Conservation (phyloP, 1,140 invertebrate genomes). For the Archivesica marissinica region DNA sequence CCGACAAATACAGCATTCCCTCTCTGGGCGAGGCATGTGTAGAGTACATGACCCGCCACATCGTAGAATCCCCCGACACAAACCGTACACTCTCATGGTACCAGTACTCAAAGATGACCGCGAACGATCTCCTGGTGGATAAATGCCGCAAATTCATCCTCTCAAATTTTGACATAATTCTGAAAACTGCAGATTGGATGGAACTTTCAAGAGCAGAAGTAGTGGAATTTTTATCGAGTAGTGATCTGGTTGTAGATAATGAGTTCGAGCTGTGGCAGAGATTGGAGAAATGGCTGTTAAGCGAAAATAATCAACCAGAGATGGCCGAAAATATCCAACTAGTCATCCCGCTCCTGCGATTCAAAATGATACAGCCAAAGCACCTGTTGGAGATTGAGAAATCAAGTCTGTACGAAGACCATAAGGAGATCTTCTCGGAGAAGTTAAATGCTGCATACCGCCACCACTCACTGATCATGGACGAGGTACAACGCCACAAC, state of each 20-base stretch:
- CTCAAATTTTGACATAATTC: constrained; percentile 80
- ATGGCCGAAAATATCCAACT: constrained; percentile 73
- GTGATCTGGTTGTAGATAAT: constrained; percentile 78
- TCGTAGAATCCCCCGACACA: constrained; percentile 78
- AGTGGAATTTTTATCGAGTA: constrained; percentile 76
- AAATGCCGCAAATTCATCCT: constrained; percentile 79
- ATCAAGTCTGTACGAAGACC: constrained; percentile 68
- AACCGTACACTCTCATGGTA: constrained; percentile 81
- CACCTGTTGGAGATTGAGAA: constrained; percentile 75
- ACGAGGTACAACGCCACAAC: constrained; percentile 60
- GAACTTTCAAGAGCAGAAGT: constrained; percentile 74
- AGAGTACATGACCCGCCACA: constrained; percentile 80
- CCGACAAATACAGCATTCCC: constrained; percentile 81
- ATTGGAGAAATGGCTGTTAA: constrained; percentile 77
- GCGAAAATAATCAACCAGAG: constrained; percentile 67
- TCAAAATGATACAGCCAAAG: constrained; percentile 78
- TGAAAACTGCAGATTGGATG: constrained; percentile 78
- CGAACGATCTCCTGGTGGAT: constrained; percentile 73
- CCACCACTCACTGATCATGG: constrained; percentile 75
- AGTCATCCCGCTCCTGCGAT: constrained; percentile 77
- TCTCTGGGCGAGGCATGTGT: constrained; percentile 77
- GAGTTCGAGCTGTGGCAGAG: constrained; percentile 75
- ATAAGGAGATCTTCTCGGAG: constrained; percentile 69
- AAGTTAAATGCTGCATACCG: constrained; percentile 74
- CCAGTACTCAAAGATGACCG: constrained; percentile 79